Percentiles rank a stretch among this genome's conserved stretches.
Evolutionary conservation across 1,140 invertebrate species (phyloP).

Genomic region (Scaptomyza montana): DNA sequence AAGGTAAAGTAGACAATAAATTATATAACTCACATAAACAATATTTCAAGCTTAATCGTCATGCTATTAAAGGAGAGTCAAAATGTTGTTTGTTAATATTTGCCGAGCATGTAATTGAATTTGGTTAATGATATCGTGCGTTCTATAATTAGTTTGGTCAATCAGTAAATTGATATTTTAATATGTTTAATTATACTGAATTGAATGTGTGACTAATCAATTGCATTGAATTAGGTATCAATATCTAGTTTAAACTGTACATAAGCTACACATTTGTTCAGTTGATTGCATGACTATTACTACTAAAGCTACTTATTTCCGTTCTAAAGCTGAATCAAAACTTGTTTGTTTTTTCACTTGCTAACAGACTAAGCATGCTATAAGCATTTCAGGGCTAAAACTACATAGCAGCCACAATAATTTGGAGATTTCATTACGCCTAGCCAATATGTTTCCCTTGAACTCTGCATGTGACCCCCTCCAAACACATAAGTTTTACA

Average conservation of each 20-base stretch:
- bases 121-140: not conserved
- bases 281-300: too few relatives aligned
- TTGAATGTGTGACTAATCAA: too few relatives aligned
- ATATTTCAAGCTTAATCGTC: too few relatives aligned
- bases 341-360: not conserved
- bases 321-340: not conserved
- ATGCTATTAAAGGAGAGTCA: too few relatives aligned
- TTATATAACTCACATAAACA: too few relatives aligned
- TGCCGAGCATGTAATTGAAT: not conserved
- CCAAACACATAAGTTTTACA: slow-evolving; percentile 1
- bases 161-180: slow-evolving; percentile 5
- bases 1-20: too few relatives aligned
- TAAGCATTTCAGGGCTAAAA: not conserved
- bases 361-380: not conserved
- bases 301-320: not conserved
- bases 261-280: too few relatives aligned
- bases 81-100: not conserved
- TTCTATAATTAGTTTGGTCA: not conserved
- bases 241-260: too few relatives aligned
- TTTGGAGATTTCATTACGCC: slow-evolving; percentile 1
- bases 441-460: not conserved
- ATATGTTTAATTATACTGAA: not conserved
- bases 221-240: too few relatives aligned
- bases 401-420: not conserved
- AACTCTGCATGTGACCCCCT: not conserved